These are phyloP conservation scores for Etheostoma spectabile DNA, from an alignment of 2,113 vertebrate species.

Conservation along the genomic window DNA sequence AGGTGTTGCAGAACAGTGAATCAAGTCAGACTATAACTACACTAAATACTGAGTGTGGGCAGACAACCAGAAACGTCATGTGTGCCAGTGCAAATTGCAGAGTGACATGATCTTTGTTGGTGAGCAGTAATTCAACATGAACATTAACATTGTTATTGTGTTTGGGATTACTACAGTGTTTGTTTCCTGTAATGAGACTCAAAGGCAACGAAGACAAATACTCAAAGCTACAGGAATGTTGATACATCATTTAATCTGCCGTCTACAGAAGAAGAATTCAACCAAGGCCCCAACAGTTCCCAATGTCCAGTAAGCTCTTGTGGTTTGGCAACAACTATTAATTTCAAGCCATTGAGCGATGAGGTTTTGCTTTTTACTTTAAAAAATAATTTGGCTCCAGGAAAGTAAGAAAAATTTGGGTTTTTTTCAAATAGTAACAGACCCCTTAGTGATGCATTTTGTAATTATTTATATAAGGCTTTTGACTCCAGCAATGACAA, in stretches of 20 bases:
- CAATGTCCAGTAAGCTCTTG: constrained; percentile 17
- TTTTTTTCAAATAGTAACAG: constrained; percentile 56
- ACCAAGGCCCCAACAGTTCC: constrained; percentile 16
- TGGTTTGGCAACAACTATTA: constrained; percentile 1
- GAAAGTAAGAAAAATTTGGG: constrained; percentile 15
- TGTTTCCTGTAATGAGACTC: constrained; percentile 26
- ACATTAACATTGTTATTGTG: constrained; percentile 43
- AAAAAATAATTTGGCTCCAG: constrained; percentile 35
- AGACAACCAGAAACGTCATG: constrained; percentile 26
- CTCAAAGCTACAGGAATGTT: constrained; percentile 77
- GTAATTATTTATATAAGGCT: constrained; percentile 44
- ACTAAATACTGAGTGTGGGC: constrained; percentile 50
- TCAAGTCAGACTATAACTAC: constrained; percentile 16
- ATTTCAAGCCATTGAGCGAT: constrained; percentile 39
- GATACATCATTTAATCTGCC: constrained; percentile 46
- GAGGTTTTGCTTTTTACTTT: constrained; percentile 14
- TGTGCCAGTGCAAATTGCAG: constrained; percentile 60
- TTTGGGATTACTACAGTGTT: constrained; percentile 31
- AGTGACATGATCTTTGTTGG: constrained; percentile 50
- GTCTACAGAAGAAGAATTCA: constrained; percentile 26
- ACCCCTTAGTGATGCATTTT: constrained; percentile 36
- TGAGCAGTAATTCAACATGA: constrained; percentile 66
- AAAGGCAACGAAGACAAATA: constrained; percentile 52
- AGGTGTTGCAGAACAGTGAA: not conserved
- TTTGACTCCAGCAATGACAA: constrained; percentile 59